Conservation (phyloP, 1,140 invertebrate genomes). For the Pseudobourletiella spinata region DNA sequence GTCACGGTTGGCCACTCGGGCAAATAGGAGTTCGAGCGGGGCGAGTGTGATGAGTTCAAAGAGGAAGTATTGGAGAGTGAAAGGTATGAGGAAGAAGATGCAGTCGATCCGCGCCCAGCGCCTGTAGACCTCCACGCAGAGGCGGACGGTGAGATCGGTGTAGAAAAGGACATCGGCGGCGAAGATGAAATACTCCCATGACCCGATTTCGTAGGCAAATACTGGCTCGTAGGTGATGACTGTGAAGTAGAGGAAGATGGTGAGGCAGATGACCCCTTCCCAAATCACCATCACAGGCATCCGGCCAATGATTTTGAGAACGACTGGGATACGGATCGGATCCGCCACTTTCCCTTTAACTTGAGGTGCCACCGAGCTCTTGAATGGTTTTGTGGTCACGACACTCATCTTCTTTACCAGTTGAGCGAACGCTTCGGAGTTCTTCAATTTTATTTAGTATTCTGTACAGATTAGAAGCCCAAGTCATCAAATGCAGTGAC, state of each 20-base stretch:
- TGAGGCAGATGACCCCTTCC: not conserved
- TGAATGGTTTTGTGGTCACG: too few relatives aligned
- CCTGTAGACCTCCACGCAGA: slow-evolving; percentile 20
- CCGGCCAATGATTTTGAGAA: not conserved
- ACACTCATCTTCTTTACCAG: too few relatives aligned
- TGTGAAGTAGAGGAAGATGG: not conserved
- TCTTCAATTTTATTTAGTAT: too few relatives aligned
- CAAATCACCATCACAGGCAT: not conserved
- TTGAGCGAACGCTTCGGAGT: too few relatives aligned
- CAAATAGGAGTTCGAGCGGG: slow-evolving; percentile 20
- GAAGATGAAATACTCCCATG: not conserved
- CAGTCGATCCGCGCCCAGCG: not conserved
- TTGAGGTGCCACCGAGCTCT: too few relatives aligned
- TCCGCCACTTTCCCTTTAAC: not conserved
- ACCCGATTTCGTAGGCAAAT: slow-evolving; percentile 6
- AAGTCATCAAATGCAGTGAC: too few relatives aligned
- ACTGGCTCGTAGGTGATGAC: slow-evolving; percentile 4
- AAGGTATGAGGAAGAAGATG: slow-evolving; percentile 7
- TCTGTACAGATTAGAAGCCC: too few relatives aligned
- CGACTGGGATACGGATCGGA: not conserved
- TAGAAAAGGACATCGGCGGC: not conserved
- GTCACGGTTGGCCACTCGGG: not conserved
- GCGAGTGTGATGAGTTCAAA: slow-evolving; percentile 12
- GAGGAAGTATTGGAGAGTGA: slow-evolving; percentile 3
- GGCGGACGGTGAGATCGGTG: slow-evolving; percentile 2